Evolutionary conservation across 2,113 vertebrate species (phyloP).

Genomic region (Clinocottus analis): DNA sequence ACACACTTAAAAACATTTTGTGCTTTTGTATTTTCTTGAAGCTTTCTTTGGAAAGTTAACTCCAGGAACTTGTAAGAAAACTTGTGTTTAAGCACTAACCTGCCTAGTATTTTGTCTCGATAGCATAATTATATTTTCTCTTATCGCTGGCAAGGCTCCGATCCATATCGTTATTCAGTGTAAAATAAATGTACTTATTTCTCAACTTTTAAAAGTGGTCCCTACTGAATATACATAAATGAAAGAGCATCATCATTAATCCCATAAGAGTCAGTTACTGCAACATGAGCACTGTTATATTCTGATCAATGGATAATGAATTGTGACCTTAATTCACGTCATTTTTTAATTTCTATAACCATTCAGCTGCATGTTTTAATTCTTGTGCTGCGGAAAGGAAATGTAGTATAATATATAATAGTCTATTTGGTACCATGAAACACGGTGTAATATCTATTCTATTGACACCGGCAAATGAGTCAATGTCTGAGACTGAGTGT

Average conservation of each 20-base stretch:
- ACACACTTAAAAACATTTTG: not conserved
- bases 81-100: conserved; percentile 4
- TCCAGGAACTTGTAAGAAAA: not conserved
- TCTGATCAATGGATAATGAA: not conserved
- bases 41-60: not conserved
- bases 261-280: not conserved
- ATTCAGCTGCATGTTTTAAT: not conserved
- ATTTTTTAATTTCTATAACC: not conserved
- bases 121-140: not conserved
- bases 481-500: not conserved
- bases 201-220: not conserved
- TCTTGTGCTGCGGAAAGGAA: not conserved
- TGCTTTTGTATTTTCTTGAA: conserved; percentile 8
- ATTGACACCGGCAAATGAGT: not conserved
- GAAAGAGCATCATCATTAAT: not conserved
- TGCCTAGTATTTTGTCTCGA: not conserved
- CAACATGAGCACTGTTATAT: not conserved
- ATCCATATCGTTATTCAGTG: not conserved
- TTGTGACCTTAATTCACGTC: conserved; percentile 5
- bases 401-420: not conserved
- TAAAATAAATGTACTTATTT: not conserved
- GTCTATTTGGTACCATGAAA: not conserved
- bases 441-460: not conserved
- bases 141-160: not conserved
- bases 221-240: not conserved